Conservation (phyloP, 2,797 vertebrate species). For the Schizopygopsis pylzovi region DNA sequence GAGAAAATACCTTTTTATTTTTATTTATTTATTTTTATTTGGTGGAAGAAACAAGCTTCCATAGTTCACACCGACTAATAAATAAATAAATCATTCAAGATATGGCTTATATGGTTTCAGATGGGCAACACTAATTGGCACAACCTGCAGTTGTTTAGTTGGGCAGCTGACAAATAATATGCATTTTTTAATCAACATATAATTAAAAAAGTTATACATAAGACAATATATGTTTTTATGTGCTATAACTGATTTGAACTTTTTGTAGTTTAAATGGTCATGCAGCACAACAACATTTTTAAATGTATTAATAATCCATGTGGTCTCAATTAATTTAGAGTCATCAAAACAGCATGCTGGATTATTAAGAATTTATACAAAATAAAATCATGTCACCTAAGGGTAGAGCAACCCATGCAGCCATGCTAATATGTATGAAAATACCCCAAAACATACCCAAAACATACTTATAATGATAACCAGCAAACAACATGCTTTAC, state of each 20-base stretch:
- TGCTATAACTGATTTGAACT: too few relatives aligned
- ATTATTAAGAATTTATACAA: constrained; percentile 1
- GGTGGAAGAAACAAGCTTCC: not conserved
- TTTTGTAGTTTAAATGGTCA: not conserved
- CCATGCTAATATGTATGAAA: not conserved
- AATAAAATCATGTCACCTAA: not conserved
- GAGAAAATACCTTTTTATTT: not conserved
- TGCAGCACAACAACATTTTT: too few relatives aligned
- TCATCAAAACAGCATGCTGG: not conserved
- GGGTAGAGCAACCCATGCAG: not conserved
- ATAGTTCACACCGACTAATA: not conserved
- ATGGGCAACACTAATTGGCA: not conserved
- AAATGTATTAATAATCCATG: constrained; percentile 6
- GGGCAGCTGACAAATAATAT: not conserved
- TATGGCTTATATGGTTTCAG: not conserved
- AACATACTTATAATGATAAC: not conserved
- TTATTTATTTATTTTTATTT: not conserved
- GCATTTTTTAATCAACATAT: not conserved
- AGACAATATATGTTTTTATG: not conserved
- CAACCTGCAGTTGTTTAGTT: not conserved
- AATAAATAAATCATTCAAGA: not conserved
- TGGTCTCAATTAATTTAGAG: constrained; percentile 2
- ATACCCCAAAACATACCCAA: not conserved
- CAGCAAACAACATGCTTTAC: not conserved
- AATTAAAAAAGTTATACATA: not conserved